phyloP scores from a whole-genome alignment of 2,888 invertebrate genomes.

The Leptopilina myrica region DNA sequence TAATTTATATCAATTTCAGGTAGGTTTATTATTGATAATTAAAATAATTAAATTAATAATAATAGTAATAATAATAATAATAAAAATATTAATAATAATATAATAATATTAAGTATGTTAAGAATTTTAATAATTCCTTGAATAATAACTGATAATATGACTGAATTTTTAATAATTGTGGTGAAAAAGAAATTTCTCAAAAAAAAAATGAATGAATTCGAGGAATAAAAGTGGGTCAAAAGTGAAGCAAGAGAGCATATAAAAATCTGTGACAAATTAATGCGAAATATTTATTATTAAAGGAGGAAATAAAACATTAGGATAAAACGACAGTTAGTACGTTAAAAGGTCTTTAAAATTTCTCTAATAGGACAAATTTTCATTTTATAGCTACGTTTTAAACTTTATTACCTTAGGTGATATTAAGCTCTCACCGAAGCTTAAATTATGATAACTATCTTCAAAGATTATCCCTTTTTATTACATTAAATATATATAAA shows the following conservation, averaged over 20 bases:
- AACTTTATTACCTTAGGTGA: background rate
- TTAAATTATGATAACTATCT: slow-evolving; percentile 5
- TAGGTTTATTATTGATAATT: no score
- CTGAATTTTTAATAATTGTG: no score
- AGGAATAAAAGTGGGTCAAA: background rate
- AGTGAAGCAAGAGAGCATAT: background rate
- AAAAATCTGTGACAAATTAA: background rate
- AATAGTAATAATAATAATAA: no score
- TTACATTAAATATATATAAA: no score
- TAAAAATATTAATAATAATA: no score
- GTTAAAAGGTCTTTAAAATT: background rate
- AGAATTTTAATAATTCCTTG: no score
- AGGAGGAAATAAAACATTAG: background rate
- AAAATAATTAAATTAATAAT: no score
- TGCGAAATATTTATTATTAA: background rate
- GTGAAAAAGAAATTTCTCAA: no score
- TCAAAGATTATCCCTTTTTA: background rate
- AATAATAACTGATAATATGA: no score
- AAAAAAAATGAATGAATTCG: no score
- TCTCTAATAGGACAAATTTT: background rate
- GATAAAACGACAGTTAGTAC: background rate
- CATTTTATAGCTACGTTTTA: background rate
- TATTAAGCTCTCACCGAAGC: slow-evolving; percentile 5
- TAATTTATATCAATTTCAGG: no score
- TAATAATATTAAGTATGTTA: no score